phyloP scores from a whole-genome alignment of 1,140 invertebrate genomes.

The Acyrthosiphon pisum region DNA sequence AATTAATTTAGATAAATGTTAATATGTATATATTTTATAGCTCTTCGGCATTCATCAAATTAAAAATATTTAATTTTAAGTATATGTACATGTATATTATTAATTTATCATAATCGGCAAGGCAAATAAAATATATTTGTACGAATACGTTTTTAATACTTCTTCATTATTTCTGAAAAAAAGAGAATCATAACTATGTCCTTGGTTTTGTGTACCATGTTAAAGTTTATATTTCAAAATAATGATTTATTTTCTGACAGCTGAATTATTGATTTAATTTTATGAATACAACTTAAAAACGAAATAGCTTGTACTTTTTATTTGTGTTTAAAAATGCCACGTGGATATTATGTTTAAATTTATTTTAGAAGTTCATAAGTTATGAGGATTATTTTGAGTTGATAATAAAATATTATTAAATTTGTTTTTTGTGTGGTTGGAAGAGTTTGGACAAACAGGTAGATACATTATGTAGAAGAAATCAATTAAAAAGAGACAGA shows the following conservation, averaged over 20 bases:
- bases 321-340: background rate
- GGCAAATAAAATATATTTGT: background rate
- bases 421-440: background rate
- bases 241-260: background rate
- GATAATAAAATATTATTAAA: background rate
- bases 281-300: background rate
- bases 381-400: background rate
- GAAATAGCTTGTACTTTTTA: background rate
- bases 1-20: background rate
- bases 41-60: background rate
- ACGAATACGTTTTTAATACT: background rate
- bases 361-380: background rate
- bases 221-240: background rate
- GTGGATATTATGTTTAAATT: background rate
- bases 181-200: background rate
- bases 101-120: background rate
- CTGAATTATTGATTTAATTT: constrained; percentile 20
- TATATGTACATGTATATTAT: background rate
- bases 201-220: background rate
- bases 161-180: background rate
- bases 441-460: background rate
- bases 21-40: background rate
- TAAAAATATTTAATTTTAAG: background rate
- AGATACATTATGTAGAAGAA: background rate
- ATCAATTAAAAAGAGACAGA: background rate